Conservation (phyloP, 2,797 vertebrate species). For the Gymnodraco acuticeps region DNA sequence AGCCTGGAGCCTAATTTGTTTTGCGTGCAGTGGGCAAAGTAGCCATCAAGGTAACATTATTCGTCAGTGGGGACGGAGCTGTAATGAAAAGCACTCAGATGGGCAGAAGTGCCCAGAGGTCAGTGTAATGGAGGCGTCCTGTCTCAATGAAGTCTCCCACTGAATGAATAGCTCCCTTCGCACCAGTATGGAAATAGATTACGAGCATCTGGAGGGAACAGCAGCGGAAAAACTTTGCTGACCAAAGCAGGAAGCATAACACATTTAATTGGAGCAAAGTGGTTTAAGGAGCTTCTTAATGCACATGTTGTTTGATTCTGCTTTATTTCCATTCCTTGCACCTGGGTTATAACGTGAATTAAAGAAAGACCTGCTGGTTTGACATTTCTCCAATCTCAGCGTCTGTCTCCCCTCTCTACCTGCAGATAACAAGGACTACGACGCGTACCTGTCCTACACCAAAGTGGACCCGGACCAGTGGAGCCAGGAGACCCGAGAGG, state of each 20-base stretch:
- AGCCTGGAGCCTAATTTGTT: conserved; percentile 68
- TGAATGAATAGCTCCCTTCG: conserved; percentile 48
- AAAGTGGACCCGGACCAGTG: conserved; percentile 99
- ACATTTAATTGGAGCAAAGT: conserved; percentile 48
- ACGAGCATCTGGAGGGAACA: conserved; percentile 36
- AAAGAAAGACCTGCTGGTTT: conserved; percentile 14
- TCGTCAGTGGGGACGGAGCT: conserved; percentile 56
- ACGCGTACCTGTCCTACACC: conserved; percentile 97
- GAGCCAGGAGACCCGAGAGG: conserved; percentile 97
- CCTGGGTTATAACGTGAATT: conserved; percentile 17
- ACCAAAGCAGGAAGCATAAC: conserved; percentile 52
- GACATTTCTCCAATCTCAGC: conserved; percentile 86
- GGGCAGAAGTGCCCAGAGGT: conserved; percentile 64
- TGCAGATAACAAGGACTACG: conserved; percentile 97
- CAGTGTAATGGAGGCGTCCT: conserved; percentile 60
- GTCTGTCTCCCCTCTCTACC: conserved; percentile 75
- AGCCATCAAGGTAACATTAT: conserved; percentile 62
- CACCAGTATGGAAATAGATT: conserved; percentile 50
- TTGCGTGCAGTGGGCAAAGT: conserved; percentile 61
- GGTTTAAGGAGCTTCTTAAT: conserved; percentile 39
- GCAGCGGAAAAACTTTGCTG: conserved; percentile 39
- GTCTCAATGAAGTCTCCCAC: conserved; percentile 50
- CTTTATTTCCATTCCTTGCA: conserved; percentile 17
- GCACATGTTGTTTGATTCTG: conserved; percentile 1
- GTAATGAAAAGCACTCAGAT: conserved; percentile 74